Conservation (phyloP, 2,888 invertebrate species). For the Synergus itoensis region DNA sequence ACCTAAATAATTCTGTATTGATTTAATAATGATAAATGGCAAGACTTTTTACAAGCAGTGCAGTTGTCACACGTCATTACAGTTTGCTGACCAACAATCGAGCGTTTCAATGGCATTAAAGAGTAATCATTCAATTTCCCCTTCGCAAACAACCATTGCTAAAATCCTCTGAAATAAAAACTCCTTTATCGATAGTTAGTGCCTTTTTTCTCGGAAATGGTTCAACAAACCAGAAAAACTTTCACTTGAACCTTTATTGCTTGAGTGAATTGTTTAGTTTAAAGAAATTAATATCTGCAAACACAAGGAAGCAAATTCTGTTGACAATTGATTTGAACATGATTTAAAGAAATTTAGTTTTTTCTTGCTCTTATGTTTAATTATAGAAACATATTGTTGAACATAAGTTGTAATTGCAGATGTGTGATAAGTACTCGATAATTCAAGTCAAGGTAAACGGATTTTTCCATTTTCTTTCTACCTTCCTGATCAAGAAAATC, state of each 20-base stretch:
- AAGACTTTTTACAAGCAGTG: background rate
- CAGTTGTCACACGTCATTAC: background rate
- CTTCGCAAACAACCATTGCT: background rate
- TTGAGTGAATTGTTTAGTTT: background rate
- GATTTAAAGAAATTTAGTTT: too few relatives aligned
- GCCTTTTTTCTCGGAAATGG: background rate
- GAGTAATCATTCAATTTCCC: constrained; percentile 5
- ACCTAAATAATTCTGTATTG: background rate
- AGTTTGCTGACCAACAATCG: background rate
- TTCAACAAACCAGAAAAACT: background rate
- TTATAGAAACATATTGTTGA: too few relatives aligned
- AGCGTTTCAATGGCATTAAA: background rate
- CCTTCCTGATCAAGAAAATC: background rate
- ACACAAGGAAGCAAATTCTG: background rate
- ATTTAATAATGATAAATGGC: background rate
- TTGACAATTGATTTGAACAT: background rate
- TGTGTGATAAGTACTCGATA: background rate
- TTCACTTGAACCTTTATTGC: background rate
- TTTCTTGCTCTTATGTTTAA: too few relatives aligned
- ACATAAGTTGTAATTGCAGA: background rate
- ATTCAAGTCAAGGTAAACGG: background rate
- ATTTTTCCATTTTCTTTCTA: constrained; percentile 14
- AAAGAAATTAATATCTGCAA: background rate
- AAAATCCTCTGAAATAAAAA: background rate
- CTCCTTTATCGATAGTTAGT: background rate